Conservation (phyloP, 2,888 invertebrate species). For the Drosophila pseudotakahashii region DNA sequence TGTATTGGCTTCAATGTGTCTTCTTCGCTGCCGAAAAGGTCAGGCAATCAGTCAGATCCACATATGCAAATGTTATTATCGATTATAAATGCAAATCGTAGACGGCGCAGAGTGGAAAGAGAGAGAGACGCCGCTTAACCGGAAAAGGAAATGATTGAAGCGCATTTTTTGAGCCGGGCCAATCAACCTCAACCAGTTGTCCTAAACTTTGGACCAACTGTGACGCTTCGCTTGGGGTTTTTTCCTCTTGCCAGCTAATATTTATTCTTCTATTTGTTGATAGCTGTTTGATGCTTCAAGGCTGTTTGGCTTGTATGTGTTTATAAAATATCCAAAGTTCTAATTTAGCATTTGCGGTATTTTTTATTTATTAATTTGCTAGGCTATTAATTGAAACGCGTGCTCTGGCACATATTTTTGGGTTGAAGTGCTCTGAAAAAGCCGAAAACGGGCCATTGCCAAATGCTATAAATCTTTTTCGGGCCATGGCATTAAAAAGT, state of each 20-base stretch:
- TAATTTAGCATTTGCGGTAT: conserved; percentile 2
- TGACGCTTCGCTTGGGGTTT: conserved; percentile 10
- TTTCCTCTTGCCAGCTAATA: conserved; percentile 22
- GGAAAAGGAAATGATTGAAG: conserved; percentile 75
- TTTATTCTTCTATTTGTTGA: conserved; percentile 45
- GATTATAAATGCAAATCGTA: conserved; percentile 65
- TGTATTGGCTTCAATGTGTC: conserved; percentile 1
- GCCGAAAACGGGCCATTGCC: conserved; percentile 17
- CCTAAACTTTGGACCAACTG: conserved; percentile 20
- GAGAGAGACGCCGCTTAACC: conserved; percentile 57
- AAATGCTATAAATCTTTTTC: conserved; percentile 36
- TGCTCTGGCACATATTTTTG: conserved; percentile 17
- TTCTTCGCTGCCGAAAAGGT: conserved; percentile 25
- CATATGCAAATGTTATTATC: conserved; percentile 55
- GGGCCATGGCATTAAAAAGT: conserved; percentile 41
- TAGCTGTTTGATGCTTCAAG: conserved; percentile 46
- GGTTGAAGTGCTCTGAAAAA: conserved; percentile 16
- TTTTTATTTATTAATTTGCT: conserved; percentile 24
- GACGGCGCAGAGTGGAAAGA: conserved; percentile 21
- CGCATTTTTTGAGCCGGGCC: conserved; percentile 41
- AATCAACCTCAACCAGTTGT: conserved; percentile 22
- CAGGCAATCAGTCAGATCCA: conserved; percentile 25
- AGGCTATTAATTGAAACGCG: conserved; percentile 12
- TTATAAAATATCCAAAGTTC: conserved; percentile 27
- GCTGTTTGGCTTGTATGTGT: conserved; percentile 28